Conservation (phyloP, 2,888 invertebrate species). For the Agonopterix heracliana region DNA sequence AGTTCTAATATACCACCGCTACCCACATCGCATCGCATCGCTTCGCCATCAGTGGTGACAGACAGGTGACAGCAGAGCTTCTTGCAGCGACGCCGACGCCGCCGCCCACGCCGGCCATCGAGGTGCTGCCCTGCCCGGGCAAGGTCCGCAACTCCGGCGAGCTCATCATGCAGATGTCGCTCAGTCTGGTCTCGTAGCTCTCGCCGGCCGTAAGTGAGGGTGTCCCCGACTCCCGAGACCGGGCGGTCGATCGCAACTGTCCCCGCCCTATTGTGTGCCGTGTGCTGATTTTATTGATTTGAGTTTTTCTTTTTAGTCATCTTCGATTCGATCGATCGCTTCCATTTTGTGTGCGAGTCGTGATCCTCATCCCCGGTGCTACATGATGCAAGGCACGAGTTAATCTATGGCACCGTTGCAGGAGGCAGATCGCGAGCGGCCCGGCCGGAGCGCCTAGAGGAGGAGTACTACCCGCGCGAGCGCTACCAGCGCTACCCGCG, state of each 20-base stretch:
- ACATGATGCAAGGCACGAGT: neutral
- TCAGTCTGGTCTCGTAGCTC: slow-evolving; percentile 43
- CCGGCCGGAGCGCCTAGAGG: slow-evolving; percentile 73
- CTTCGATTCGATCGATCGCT: neutral
- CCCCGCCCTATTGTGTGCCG: slow-evolving; percentile 26
- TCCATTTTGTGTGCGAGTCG: neutral
- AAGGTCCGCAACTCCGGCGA: slow-evolving; percentile 54
- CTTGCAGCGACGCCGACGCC: slow-evolving; percentile 24
- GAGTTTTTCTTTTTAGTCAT: slow-evolving; percentile 7
- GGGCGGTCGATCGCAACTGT: slow-evolving; percentile 9
- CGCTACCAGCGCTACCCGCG: slow-evolving; percentile 40
- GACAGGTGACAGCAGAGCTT: neutral
- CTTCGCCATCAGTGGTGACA: neutral
- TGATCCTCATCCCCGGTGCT: neutral
- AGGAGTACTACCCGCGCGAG: slow-evolving; percentile 68
- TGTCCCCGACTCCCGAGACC: slow-evolving; percentile 6
- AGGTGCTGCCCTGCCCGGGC: slow-evolving; percentile 65
- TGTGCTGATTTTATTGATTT: slow-evolving; percentile 20
- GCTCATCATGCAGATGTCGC: slow-evolving; percentile 41
- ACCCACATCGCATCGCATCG: neutral
- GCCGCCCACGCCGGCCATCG: slow-evolving; percentile 42
- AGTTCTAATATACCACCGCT: no score
- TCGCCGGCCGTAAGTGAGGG: slow-evolving; percentile 41
- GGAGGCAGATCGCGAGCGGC: slow-evolving; percentile 66
- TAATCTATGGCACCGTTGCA: slow-evolving; percentile 17